Base-by-base conservation (phyloP, 2,797 vertebrate species). In the Anguilla anguilla region DNA sequence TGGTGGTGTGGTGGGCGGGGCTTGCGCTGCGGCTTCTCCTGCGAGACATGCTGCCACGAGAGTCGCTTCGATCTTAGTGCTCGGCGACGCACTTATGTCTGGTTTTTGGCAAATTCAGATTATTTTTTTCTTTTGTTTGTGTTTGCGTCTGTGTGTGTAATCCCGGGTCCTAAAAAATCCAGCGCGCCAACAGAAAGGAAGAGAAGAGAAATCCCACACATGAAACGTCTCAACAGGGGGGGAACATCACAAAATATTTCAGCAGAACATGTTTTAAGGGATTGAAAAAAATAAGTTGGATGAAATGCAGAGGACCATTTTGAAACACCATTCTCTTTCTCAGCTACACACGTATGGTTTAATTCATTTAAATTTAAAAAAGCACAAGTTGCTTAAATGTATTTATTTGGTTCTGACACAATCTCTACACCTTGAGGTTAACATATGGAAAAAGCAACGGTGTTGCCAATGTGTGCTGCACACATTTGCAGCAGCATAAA, bases 1-100 rank as follows among this genome's bases (percentile, higher is more conserved):
- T 96, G 95, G 96, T 97, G 91, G 93, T 92, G 86, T 94, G 95
- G 28, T 94, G 91, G 0, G 96, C 94, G 83, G 95, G 85, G 84
- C 92, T 92, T 91, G 91, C 92, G 91, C 95, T 97, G 94, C 93
- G 94, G 92, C 94, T 98, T 95, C 96, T 96, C 96, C 96, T 95
- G 94, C 94, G 96, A 94, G 97, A 97, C 96, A 98, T 97, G 94
- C 77, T 79, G 86, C 83, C 87, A 91, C 15, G 51, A 69, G 51
- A 82, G 89, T 92, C 93, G 59, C 90, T 85, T 79, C 67, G 17
- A 87, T 92, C 90, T 93, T 64, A 92, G 79, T 55, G 84, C 91
- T 77, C 51, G 82, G 35, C 88, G 88, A 84, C 79, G 93, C 87
- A 89, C 90, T 90, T 87, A 69, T n/a, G 88, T 74, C 74, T 2